Percentiles rank a stretch among this genome's conserved stretches.
phyloP scores from a whole-genome alignment of 1,140 invertebrate genomes.

The Anastrepha obliqua region DNA sequence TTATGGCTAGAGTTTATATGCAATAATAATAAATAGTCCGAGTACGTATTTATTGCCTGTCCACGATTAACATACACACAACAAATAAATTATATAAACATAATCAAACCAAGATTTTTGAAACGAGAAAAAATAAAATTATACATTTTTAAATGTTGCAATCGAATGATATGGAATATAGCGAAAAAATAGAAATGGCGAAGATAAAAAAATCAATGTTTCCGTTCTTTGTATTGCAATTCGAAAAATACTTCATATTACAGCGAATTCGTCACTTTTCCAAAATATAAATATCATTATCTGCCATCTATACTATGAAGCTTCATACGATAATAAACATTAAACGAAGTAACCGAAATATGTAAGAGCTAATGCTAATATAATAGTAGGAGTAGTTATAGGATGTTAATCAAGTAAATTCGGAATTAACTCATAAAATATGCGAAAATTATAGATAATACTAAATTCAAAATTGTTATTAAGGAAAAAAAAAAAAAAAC shows the following conservation, averaged over 20 bases:
- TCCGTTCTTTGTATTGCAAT: not conserved
- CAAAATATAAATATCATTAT: not conserved
- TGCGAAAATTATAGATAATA: not conserved
- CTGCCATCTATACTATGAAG: not conserved
- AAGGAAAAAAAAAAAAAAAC: not conserved
- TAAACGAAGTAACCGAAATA: slow-evolving; percentile 12
- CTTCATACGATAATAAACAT: slow-evolving; percentile 14
- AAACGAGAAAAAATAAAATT: not conserved
- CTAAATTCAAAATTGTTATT: slow-evolving; percentile 42
- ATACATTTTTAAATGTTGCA: not conserved
- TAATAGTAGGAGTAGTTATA: slow-evolving; percentile 20
- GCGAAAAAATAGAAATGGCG: not conserved
- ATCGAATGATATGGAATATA: not conserved
- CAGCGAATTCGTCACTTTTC: slow-evolving; percentile 2
- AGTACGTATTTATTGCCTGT: not conserved
- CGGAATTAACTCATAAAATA: not conserved
- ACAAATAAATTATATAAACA: slow-evolving; percentile 2
- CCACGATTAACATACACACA: not conserved
- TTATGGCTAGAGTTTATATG: not conserved
- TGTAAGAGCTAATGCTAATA: slow-evolving; percentile 5
- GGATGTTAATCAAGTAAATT: not conserved
- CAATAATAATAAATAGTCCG: not conserved
- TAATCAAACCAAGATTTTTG: not conserved
- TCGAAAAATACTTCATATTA: not conserved
- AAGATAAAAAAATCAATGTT: not conserved